These are phyloP conservation scores for Myodes glareolus DNA, from an alignment of 2,113 vertebrate genomes.

Conservation along the genomic window DNA sequence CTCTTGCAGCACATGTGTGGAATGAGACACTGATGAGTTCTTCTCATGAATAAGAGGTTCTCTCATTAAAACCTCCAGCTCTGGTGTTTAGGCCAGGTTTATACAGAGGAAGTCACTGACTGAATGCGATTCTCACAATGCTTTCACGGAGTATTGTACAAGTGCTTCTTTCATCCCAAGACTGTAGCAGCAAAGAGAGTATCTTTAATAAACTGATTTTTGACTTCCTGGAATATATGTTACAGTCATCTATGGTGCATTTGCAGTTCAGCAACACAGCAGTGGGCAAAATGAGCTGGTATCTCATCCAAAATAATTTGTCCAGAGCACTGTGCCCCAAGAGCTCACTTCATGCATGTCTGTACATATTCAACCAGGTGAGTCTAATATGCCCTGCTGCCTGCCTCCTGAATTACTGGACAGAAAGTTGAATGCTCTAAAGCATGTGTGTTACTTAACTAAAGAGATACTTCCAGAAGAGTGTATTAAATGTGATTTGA, in stretches of 20 bases:
- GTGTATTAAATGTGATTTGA: not conserved
- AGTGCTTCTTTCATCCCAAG: not conserved
- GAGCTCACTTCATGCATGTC: not conserved
- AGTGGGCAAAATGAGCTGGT: not conserved
- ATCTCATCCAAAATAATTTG: not conserved
- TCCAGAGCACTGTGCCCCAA: not conserved
- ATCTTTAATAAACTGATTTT: not conserved
- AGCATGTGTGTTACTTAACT: not conserved
- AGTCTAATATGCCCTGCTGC: not conserved
- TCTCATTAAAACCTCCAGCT: not conserved
- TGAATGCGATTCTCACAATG: not conserved
- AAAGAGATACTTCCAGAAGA: not conserved
- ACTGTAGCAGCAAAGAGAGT: rapidly evolving
- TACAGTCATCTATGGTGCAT: too few relatives aligned
- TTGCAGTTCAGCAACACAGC: not conserved
- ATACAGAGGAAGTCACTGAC: not conserved
- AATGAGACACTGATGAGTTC: not conserved
- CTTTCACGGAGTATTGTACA: not conserved
- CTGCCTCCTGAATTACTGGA: not conserved
- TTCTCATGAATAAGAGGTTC: not conserved
- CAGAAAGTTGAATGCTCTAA: not conserved
- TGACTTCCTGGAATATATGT: not conserved
- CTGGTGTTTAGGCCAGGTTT: not conserved
- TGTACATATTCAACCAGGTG: not conserved
- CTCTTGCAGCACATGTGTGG: not conserved